Percentiles rank a stretch among this genome's conserved stretches.
phyloP scores from a whole-genome alignment of 1,140 invertebrate species.

The Euschistus heros region DNA sequence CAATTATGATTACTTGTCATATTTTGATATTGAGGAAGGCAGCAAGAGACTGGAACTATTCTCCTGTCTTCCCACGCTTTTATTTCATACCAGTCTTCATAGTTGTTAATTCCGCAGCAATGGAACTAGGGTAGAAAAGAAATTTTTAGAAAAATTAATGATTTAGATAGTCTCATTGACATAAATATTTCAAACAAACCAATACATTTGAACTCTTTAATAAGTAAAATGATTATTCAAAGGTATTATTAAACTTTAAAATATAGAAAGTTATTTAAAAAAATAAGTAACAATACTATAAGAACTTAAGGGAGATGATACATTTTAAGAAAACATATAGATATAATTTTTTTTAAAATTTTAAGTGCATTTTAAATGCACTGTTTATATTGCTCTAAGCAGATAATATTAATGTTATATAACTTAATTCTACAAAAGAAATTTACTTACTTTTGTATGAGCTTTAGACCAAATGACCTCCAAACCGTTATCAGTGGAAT shows the following conservation, averaged over 20 bases:
- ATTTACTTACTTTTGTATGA: constrained; percentile 51
- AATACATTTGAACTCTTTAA: no score
- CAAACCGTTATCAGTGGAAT: constrained; percentile 44
- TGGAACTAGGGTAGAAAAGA: constrained; percentile 48
- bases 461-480: constrained; percentile 60
- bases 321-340: background rate
- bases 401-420: no score
- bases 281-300: no score
- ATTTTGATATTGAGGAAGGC: constrained; percentile 43
- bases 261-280: background rate
- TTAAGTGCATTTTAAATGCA: background rate
- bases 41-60: constrained; percentile 71
- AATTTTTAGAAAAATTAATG: no score
- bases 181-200: background rate
- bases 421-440: background rate
- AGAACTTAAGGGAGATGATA: no score
- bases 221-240: no score
- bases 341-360: background rate
- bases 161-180: background rate
- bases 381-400: no score
- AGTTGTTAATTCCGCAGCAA: constrained; percentile 74
- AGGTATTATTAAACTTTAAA: background rate
- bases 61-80: constrained; percentile 60
- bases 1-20: constrained; percentile 30
- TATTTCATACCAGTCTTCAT: constrained; percentile 76